Percentiles rank a stretch among this genome's conserved stretches.
These are phyloP conservation scores for Electrona antarctica DNA, from an alignment of 2,113 vertebrate genomes.

Conservation along the genomic window DNA sequence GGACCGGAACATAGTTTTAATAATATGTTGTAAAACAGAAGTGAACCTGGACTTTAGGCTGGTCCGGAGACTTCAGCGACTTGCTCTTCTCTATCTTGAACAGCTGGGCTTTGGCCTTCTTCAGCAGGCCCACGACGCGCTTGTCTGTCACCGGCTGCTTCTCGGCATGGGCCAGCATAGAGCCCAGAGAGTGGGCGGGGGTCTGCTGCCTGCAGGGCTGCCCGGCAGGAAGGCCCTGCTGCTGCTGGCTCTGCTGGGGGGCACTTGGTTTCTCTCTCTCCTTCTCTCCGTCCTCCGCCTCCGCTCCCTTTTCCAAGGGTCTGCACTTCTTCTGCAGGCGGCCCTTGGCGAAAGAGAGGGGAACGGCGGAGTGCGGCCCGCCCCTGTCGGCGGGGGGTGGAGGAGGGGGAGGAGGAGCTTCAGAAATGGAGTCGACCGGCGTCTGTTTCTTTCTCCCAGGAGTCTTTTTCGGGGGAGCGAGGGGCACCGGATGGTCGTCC, in stretches of 20 bases:
- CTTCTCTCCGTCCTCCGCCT: conserved; percentile 85
- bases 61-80: conserved; percentile 88
- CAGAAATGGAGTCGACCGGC: conserved; percentile 72
- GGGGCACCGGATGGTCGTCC: conserved; percentile 58
- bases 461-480: conserved; percentile 73
- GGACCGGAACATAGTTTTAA: too few relatives aligned
- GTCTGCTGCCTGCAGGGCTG: conserved; percentile 81
- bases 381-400: conserved; percentile 64
- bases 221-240: conserved; percentile 48
- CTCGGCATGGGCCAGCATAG: conserved; percentile 90
- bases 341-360: conserved; percentile 81
- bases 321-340: conserved; percentile 88
- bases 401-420: conserved; percentile 40
- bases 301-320: conserved; percentile 78
- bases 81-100: conserved; percentile 97
- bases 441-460: conserved; percentile 85
- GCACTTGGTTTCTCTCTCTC: conserved; percentile 79
- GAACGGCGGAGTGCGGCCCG: conserved; percentile 70
- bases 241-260: conserved; percentile 67
- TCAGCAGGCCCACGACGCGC: conserved; percentile 91
- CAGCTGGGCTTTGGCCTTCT: conserved; percentile 95
- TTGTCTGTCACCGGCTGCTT: conserved; percentile 93
- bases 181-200: conserved; percentile 86
- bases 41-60: conserved; percentile 92
- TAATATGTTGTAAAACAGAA: too few relatives aligned